Evolutionary conservation across 2,888 invertebrate genomes (phyloP), one percentile per base, ranked within the genome.

Genomic region (Uloborus plumipes): DNA sequence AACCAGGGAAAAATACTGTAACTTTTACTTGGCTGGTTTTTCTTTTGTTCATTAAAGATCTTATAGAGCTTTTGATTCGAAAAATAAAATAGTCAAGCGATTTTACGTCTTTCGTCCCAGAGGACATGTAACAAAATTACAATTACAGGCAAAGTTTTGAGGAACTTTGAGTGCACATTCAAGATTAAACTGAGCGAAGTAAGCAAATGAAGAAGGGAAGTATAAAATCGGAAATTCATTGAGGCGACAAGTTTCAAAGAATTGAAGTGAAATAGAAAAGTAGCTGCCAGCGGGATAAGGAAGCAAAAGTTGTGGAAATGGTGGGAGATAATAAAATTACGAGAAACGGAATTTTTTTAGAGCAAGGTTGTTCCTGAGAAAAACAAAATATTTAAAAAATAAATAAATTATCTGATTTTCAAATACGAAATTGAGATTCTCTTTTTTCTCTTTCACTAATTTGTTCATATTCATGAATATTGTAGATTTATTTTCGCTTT

Each of bases 191-290:
- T 62, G 64, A 65, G 77, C 70, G 77, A 71, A 71, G 71, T 78
- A 78, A 78, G 77, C 71, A 78, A 78, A 78, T 78, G 77, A 71
- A 78, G 70, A 78, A 78, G 69, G 55, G 55, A 62, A 65, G 64
- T 78, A 70, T 71, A 78, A 39, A 78, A 70, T 71, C 31, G n/a
- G 39, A 39, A 74, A 65, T 65, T 74, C 71, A 78, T 71, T 71
- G 77, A 71, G 71, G 65, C 49, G 70, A 58, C 64, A 71, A 49
- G 70, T 50, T 64, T 55, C 50, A 64, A 65, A 71, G 70, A 77
- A 64, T 64, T 67, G 67, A 61, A 50, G 67, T 59, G 75, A 18
- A 62, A 39, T 14, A 53, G 31, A 18, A 70, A 58, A 55, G n/a
- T 20, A 26, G 70, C 20, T 67, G n/a, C 20, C 15, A 20, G 55